phyloP scores from a whole-genome alignment of 1,140 invertebrate genomes.

The Teleogryllus occipitalis region DNA sequence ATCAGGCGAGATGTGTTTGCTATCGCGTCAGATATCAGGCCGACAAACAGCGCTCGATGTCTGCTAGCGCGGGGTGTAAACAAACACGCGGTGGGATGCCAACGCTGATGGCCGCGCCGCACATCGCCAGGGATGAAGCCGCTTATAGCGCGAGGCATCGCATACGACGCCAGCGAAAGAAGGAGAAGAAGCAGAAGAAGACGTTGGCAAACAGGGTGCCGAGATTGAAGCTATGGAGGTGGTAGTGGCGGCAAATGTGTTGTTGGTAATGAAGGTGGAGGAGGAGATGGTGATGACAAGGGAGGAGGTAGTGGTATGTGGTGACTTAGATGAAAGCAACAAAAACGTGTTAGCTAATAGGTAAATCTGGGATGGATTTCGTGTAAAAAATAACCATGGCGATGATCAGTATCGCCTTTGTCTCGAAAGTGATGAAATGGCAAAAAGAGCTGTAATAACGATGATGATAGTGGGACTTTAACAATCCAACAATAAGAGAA shows the following conservation, averaged over 20 bases:
- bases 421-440: too few relatives aligned
- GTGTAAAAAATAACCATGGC: too few relatives aligned
- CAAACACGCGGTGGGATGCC: background rate
- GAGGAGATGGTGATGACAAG: background rate
- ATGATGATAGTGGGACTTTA: too few relatives aligned
- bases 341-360: too few relatives aligned
- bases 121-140: background rate
- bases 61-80: background rate
- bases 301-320: background rate
- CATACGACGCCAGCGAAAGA: background rate
- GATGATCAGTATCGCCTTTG: too few relatives aligned
- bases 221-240: background rate
- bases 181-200: background rate
- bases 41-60: background rate
- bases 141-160: background rate
- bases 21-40: background rate
- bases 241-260: background rate
- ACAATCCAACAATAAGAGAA: too few relatives aligned
- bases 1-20: background rate
- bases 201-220: background rate
- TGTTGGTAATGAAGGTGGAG: background rate
- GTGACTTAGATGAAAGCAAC: too few relatives aligned
- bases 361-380: too few relatives aligned
- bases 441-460: too few relatives aligned
- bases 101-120: background rate